These are phyloP conservation scores for Trachelus tabidus DNA, from an alignment of 2,888 invertebrate genomes.

Conservation along the genomic window DNA sequence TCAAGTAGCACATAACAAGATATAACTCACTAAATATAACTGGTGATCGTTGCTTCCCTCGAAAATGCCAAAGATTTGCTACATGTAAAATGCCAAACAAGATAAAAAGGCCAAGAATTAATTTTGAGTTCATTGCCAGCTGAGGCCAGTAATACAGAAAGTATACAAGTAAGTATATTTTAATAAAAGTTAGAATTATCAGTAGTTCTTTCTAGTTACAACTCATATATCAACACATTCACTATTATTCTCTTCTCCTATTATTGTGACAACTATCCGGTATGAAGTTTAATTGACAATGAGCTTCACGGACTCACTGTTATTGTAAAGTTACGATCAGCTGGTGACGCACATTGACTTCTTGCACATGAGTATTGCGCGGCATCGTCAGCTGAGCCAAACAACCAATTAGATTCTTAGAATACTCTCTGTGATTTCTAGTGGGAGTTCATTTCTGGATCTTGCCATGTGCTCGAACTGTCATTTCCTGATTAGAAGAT, in stretches of 20 bases:
- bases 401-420: background rate
- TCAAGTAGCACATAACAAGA: background rate
- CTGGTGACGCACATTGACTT: background rate
- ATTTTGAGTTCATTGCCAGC: background rate
- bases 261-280: background rate
- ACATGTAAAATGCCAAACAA: background rate
- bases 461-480: background rate
- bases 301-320: background rate
- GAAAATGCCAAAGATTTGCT: conserved; percentile 29
- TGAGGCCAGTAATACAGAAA: background rate
- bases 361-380: background rate
- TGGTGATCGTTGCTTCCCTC: conserved; percentile 50
- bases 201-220: background rate
- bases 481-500: background rate
- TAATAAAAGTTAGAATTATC: background rate
- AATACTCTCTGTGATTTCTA: background rate
- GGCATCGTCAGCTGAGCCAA: background rate
- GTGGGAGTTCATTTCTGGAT: background rate
- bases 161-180: background rate
- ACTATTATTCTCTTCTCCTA: background rate
- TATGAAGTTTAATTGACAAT: background rate
- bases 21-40: conserved; percentile 51
- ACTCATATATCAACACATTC: background rate
- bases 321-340: background rate
- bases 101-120: background rate